phyloP scores from a whole-genome alignment of 2,113 vertebrate species.

The Crotophaga sulcirostris region DNA sequence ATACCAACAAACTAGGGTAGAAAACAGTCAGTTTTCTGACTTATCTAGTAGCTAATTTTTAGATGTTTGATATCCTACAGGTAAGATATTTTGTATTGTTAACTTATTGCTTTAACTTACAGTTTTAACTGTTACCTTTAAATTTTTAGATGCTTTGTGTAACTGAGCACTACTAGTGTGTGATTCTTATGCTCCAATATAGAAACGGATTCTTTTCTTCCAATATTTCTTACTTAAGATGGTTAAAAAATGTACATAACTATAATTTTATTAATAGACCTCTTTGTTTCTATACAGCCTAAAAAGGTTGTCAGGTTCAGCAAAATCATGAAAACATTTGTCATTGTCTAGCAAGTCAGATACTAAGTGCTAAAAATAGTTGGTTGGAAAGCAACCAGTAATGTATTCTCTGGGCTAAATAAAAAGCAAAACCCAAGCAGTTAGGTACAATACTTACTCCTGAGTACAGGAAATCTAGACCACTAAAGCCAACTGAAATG shows the following conservation, averaged over 20 bases:
- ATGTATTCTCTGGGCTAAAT: not conserved
- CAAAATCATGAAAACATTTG: not conserved
- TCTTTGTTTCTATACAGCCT: not conserved
- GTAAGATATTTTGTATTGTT: not conserved
- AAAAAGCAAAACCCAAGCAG: not conserved
- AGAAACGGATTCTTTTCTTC: not conserved
- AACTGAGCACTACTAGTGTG: not conserved
- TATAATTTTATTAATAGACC: not conserved
- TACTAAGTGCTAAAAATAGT: not conserved
- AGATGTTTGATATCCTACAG: not conserved
- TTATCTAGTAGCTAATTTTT: not conserved
- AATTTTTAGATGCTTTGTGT: not conserved
- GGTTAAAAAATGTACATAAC: not conserved
- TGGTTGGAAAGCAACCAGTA: not conserved
- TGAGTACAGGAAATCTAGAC: not conserved
- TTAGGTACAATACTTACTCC: not conserved
- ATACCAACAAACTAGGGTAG: slow-evolving; percentile 15
- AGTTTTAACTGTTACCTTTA: not conserved
- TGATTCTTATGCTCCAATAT: not conserved
- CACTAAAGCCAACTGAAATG: not conserved
- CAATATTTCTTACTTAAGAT: not conserved
- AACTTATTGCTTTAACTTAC: not conserved
- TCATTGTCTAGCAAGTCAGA: not conserved
- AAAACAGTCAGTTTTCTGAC: not conserved
- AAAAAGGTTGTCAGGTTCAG: fast-evolving